Percentiles rank a stretch among this genome's conserved stretches.
These are phyloP conservation scores for Mormoops blainvillei DNA, from an alignment of 2,113 vertebrate species.

Conservation along the genomic window DNA sequence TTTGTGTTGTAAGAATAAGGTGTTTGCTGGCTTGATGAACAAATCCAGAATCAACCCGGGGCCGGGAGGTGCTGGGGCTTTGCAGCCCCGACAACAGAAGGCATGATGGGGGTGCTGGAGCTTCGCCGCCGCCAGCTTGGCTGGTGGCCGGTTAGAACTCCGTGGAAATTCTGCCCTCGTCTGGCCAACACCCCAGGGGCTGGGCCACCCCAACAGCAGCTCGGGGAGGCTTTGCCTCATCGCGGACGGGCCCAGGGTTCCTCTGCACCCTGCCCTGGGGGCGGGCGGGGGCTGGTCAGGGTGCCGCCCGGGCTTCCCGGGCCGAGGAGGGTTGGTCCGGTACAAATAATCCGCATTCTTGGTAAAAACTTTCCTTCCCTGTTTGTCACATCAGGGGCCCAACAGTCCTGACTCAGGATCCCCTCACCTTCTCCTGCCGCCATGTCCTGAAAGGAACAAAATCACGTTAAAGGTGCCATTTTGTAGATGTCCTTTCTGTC, in stretches of 20 bases:
- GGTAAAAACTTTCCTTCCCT: no score
- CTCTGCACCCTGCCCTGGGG: neutral
- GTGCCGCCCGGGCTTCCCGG: no score
- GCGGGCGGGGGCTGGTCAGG: no score
- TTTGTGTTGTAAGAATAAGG: constrained; percentile 46
- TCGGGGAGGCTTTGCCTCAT: no score
- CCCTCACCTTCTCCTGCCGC: no score
- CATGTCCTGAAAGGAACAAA: no score
- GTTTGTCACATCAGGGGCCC: no score
- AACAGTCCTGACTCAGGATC: no score
- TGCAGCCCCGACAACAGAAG: neutral
- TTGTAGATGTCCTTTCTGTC: fast-evolving
- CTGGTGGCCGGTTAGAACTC: neutral
- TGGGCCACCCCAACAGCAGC: neutral
- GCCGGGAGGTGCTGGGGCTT: constrained; percentile 26
- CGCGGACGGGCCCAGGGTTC: no score
- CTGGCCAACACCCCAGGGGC: fast-evolving
- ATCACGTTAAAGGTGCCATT: neutral
- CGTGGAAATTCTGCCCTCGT: fast-evolving
- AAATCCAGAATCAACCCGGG: constrained; percentile 65
- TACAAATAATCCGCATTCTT: neutral
- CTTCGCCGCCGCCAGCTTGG: no score
- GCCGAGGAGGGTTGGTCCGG: fast-evolving
- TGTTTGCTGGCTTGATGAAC: constrained; percentile 44
- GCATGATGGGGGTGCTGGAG: fast-evolving